Evolutionary conservation across 2,113 vertebrate genomes (phyloP), one percentile per base, ranked within the genome.

Genomic region (Ancistrus triradiatus): DNA sequence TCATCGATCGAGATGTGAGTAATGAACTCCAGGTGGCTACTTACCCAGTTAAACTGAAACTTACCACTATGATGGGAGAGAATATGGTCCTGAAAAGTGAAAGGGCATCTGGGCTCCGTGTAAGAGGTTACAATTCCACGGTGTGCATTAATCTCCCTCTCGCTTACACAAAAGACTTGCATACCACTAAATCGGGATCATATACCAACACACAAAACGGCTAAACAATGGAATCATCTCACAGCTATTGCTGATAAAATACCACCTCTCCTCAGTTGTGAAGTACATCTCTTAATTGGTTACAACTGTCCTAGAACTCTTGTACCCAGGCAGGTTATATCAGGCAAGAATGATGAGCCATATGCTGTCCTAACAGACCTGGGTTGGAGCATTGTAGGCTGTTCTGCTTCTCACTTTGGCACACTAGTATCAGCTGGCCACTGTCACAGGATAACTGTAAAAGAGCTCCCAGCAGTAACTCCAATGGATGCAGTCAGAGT

Each of bases 221-320:
- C 47, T 11, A 40, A 40, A 35, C 2, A 2, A 4, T 70, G 61
- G 55, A 21, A 6, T 7, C 55, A 59, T 17, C 47, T 70, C 9
- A 15, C 27, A 19, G 27, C 24, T 8, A 47, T 60, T 7, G 47
- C 35, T 24, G 31, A 73, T 25, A 4, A 72, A 48, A 53, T 61
- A 3, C 49, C 56, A 8, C 35, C 46, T 5, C 49, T 42, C 2
- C 19, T 15, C 1, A 22, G 25, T 9, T 59, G 68, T 37, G 33
- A 70, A 9, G 9, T 69, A 37, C 40, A 58, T 7, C 58, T 56
- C 2, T 40, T 56, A 10, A 69, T 69, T 18, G 40, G 50, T 10
- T 69, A 56, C 28, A 64, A 49, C 14, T 37, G 35, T 37, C 35
- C 35, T 11, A 37, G 2, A 37, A 37, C 35, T 5, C 31, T 33